A percentile compares a stretch with the other conserved stretches of the same genome.
These are phyloP conservation scores for Centrocercus urophasianus DNA, from an alignment of 2,113 vertebrate species.

Conservation along the genomic window DNA sequence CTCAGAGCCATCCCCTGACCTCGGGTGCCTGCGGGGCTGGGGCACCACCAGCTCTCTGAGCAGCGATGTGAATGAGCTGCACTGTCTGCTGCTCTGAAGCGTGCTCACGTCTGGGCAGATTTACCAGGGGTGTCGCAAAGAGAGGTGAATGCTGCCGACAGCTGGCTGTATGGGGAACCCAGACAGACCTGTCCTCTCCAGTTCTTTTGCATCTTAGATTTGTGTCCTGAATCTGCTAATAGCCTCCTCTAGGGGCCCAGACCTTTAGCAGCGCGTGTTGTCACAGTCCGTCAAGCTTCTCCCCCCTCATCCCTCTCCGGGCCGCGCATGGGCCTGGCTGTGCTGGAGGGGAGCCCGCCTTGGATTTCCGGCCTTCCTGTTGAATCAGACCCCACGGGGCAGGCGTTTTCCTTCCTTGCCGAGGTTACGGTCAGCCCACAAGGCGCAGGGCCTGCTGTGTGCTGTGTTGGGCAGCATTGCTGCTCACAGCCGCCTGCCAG, in stretches of 20 bases:
- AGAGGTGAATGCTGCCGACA: constrained; percentile 12
- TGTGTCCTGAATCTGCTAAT: constrained; percentile 20
- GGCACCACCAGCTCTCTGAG: no score
- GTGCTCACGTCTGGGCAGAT: neutral
- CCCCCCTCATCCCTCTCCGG: neutral
- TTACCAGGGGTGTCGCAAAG: neutral
- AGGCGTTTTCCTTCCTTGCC: constrained; percentile 56
- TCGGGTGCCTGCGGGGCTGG: no score
- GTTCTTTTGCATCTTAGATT: constrained; percentile 5
- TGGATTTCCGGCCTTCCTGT: constrained; percentile 75
- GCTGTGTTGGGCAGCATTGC: neutral
- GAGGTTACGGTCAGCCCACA: neutral
- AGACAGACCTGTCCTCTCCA: constrained; percentile 31
- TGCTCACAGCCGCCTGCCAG: neutral
- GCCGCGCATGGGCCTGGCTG: constrained; percentile 30
- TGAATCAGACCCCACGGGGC: constrained; percentile 47
- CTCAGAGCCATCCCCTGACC: no score
- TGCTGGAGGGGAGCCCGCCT: constrained; percentile 58
- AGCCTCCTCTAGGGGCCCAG: constrained; percentile 33
- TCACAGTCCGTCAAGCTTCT: constrained; percentile 30
- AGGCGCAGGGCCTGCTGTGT: neutral
- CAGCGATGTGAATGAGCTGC: neutral
- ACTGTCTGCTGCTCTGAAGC: neutral
- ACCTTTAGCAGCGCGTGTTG: constrained; percentile 41
- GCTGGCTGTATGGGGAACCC: neutral